Evolutionary conservation across 2,888 invertebrate genomes (phyloP).

Genomic region (Trissolcus brochymenae): DNA sequence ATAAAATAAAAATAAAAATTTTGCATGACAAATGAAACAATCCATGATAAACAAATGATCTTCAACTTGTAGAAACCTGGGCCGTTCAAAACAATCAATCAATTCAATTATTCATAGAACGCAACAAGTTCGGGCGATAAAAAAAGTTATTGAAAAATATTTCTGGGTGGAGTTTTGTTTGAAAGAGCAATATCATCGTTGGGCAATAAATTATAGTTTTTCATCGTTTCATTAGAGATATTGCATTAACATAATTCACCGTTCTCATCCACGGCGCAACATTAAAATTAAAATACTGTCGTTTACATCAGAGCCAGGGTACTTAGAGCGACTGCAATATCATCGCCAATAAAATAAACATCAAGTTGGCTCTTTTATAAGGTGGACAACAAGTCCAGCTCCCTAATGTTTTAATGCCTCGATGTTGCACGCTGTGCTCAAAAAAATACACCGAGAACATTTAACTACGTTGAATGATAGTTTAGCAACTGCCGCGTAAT

Average conservation of each 20-base stretch:
- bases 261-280: slow-evolving; percentile 13
- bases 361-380: slow-evolving; percentile 2
- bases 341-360: slow-evolving; percentile 11
- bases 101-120: too few relatives aligned
- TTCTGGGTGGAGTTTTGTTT: background rate
- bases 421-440: slow-evolving; percentile 11
- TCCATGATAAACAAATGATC: too few relatives aligned
- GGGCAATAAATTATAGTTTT: slow-evolving; percentile 24
- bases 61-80: too few relatives aligned
- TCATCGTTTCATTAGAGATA: slow-evolving; percentile 24
- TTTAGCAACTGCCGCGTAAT: slow-evolving; percentile 36
- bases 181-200: slow-evolving; percentile 25
- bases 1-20: too few relatives aligned
- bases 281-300: slow-evolving; percentile 27
- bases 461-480: slow-evolving; percentile 31
- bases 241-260: slow-evolving; percentile 29
- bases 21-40: too few relatives aligned
- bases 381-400: slow-evolving; percentile 9
- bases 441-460: slow-evolving; percentile 13
- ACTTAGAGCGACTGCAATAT: background rate
- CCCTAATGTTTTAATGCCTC: slow-evolving; percentile 12
- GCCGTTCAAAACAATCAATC: too few relatives aligned
- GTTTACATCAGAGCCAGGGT: slow-evolving; percentile 4
- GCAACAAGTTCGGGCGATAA: too few relatives aligned
- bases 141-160: too few relatives aligned